Evolutionary conservation across 2,113 vertebrate species (phyloP).

Genomic region (Lynx canadensis): DNA sequence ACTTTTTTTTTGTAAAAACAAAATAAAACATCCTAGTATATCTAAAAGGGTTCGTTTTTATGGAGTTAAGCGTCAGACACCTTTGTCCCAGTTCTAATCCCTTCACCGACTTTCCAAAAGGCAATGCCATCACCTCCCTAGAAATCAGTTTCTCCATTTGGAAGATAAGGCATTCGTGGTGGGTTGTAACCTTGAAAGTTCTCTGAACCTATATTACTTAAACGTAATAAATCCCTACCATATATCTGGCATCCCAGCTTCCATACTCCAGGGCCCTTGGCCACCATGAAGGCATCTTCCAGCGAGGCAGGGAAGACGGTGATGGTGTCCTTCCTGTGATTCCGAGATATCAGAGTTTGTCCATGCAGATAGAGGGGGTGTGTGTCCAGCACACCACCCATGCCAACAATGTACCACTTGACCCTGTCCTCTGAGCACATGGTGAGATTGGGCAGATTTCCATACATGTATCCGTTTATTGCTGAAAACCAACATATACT

Average conservation of each 20-base stretch:
- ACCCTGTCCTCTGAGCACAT: conserved; percentile 93
- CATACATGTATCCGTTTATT: conserved; percentile 94
- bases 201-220: neutral
- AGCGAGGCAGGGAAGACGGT: conserved; percentile 91
- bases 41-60: neutral
- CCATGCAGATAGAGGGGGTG: conserved; percentile 93
- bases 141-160: neutral
- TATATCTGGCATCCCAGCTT: conserved; percentile 89
- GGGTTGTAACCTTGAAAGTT: neutral
- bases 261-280: conserved; percentile 90
- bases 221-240: conserved; percentile 81
- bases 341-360: conserved; percentile 88
- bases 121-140: neutral
- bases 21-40: neutral
- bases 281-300: conserved; percentile 88
- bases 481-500: conserved; percentile 81
- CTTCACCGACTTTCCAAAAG: neutral
- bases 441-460: conserved; percentile 91
- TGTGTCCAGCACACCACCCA: conserved; percentile 91
- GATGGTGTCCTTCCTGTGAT: conserved; percentile 90
- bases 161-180: neutral
- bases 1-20: neutral
- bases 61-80: neutral
- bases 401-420: conserved; percentile 91
- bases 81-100: neutral